Base-by-base conservation (phyloP, 1,140 invertebrate genomes). In the Eciton burchellii region DNA sequence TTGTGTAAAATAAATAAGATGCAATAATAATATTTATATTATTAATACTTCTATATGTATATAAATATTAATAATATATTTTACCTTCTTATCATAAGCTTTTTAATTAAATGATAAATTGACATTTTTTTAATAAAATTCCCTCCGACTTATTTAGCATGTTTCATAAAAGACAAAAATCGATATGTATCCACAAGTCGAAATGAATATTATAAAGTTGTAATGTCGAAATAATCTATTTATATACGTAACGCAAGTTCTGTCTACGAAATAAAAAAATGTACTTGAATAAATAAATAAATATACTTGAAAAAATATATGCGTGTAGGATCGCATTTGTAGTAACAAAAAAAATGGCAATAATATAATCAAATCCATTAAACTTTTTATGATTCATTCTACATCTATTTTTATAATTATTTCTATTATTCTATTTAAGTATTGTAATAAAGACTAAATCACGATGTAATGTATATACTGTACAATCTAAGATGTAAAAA, bases 181-280 rank as follows among this genome's bases (percentile, higher is more conserved):
- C 35, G 21, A 49, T 6, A 56, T 26, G 41, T 76, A 54, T 70
- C 47, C 81, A 68, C 45, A 29, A 82, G 45, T 54, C 68, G 57
- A 14, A 26, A 49, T 45, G 47, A 82, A 82, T 63, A 73, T 74
- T 73, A 29, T 70, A 52, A 57, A 82, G 56, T 43, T 74, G 41
- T 63, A 49, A 49, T 73, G 11, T 45, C 68, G 47, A 74, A 74
- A 82, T 82, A 74, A 57, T 70, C 68, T 82, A 65, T 82, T 76
- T 82, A 47, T 82, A 63, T 45, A 82, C 47, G 35, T 29, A 45
- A 43, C 35, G 12, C 45, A 73, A 52, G 45, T 76, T 45, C 57
- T 57, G 59, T 82, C 60, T 49, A 45, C 35, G 71, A 45, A 62
- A 29, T 60, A 43, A 49, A 56, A 52, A 62, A 74, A 82, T 60